Percentiles rank a stretch among this genome's conserved stretches.
phyloP scores from a whole-genome alignment of 2,797 vertebrate genomes.

The Hydrophis major region DNA sequence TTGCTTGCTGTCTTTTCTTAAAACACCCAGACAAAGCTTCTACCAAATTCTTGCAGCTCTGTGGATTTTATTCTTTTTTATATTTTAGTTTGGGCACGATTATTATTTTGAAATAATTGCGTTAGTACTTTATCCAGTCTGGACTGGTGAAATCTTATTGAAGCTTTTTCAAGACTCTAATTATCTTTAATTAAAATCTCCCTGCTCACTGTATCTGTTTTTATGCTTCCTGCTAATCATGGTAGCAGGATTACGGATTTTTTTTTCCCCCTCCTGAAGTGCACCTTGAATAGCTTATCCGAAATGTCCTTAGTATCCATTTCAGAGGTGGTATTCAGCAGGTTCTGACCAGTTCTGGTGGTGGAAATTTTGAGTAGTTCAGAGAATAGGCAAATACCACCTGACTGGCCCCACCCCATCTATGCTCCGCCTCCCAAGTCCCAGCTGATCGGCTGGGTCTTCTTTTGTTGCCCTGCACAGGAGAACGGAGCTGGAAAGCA shows the following conservation, averaged over 20 bases:
- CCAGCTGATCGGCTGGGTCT: too few species aligned
- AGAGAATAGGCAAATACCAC: too few species aligned
- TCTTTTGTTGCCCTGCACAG: too few species aligned
- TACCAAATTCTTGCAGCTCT: background rate
- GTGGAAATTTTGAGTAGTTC: too few species aligned
- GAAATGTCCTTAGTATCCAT: background rate
- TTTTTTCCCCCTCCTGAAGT: background rate
- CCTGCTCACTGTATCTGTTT: background rate
- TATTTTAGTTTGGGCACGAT: background rate
- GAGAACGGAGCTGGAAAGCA: too few species aligned
- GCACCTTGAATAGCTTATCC: background rate
- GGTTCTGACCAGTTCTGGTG: too few species aligned
- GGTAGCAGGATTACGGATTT: background rate
- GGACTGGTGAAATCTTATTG: background rate
- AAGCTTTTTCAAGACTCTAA: background rate
- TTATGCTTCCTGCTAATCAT: background rate
- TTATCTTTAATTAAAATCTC: background rate
- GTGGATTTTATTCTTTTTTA: background rate
- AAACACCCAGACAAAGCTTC: background rate
- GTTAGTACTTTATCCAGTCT: background rate
- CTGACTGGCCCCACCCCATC: too few species aligned
- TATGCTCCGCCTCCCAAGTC: too few species aligned
- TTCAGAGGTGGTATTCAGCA: too few species aligned
- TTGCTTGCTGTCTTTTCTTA: background rate
- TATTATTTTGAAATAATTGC: background rate